These are phyloP conservation scores for Sceloporus tristichus DNA, from an alignment of 2,113 vertebrate species.

Conservation along the genomic window DNA sequence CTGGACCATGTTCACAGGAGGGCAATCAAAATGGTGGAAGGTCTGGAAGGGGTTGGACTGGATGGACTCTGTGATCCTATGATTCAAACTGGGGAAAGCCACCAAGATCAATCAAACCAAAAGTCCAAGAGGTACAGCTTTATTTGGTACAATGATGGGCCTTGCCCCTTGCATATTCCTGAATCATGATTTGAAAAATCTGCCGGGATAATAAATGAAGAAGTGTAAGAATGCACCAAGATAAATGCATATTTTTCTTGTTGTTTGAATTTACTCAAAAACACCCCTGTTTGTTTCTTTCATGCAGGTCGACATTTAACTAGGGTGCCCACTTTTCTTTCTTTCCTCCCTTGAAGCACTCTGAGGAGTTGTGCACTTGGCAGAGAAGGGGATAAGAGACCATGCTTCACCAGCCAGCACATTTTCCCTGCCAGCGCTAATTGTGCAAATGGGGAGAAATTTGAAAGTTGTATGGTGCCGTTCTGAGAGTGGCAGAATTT, in stretches of 20 bases:
- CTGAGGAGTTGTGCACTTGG: constrained; percentile 11
- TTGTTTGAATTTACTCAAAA: not conserved
- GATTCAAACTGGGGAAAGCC: no score
- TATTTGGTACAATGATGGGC: not conserved
- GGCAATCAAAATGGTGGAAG: no score
- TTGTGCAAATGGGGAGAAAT: constrained; percentile 67
- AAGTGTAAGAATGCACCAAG: not conserved
- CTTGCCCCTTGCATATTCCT: not conserved
- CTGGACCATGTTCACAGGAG: no score
- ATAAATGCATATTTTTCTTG: not conserved
- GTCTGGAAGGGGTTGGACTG: no score
- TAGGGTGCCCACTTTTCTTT: not conserved
- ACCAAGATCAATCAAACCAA: not conserved
- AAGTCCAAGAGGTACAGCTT: not conserved
- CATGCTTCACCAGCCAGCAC: constrained; percentile 50
- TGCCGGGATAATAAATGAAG: not conserved
- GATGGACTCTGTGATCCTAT: no score
- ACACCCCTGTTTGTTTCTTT: not conserved
- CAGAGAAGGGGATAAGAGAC: constrained; percentile 34
- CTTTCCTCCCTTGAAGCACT: constrained; percentile 3
- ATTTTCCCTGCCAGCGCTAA: constrained; percentile 62
- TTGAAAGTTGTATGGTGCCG: constrained; percentile 54
- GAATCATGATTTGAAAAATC: not conserved
- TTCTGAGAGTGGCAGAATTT: constrained; percentile 61
- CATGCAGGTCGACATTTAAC: not conserved